Evolutionary conservation across 2,797 vertebrate species (phyloP).

Genomic region (Lateolabrax maculatus): DNA sequence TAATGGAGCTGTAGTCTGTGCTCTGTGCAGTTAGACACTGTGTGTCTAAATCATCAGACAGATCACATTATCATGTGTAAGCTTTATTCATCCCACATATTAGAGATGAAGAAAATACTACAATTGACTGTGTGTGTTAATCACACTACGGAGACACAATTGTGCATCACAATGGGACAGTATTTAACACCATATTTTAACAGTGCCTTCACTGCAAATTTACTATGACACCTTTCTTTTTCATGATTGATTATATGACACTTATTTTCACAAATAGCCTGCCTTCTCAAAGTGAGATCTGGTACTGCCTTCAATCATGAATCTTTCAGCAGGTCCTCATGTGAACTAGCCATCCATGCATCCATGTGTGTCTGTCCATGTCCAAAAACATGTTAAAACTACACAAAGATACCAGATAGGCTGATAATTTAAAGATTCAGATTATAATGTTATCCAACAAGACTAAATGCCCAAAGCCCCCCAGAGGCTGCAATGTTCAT

Average conservation of each 20-base stretch:
- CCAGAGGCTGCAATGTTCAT: too few relatives aligned
- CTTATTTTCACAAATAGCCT: not conserved
- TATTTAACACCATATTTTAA: not conserved
- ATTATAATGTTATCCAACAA: not conserved
- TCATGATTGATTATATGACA: not conserved
- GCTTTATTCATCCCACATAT: slow-evolving; percentile 12
- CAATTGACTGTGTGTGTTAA: not conserved
- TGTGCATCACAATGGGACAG: not conserved
- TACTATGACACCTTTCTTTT: not conserved
- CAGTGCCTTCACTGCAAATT: not conserved
- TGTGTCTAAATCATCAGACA: slow-evolving; percentile 17
- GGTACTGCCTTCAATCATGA: not conserved
- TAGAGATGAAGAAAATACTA: not conserved
- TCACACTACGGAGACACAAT: not conserved
- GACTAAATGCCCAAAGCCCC: not conserved
- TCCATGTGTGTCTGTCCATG: not conserved
- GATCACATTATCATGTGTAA: not conserved
- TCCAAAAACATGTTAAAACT: not conserved
- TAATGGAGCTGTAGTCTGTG: not conserved
- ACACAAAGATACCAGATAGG: not conserved
- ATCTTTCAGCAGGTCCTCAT: not conserved
- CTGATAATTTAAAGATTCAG: too few relatives aligned
- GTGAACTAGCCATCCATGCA: not conserved
- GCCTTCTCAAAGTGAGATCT: not conserved
- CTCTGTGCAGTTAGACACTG: not conserved